Percentiles rank a stretch among this genome's conserved stretches.
Conservation (phyloP, 2,113 vertebrate species). For the Anthoscopus minutus region DNA sequence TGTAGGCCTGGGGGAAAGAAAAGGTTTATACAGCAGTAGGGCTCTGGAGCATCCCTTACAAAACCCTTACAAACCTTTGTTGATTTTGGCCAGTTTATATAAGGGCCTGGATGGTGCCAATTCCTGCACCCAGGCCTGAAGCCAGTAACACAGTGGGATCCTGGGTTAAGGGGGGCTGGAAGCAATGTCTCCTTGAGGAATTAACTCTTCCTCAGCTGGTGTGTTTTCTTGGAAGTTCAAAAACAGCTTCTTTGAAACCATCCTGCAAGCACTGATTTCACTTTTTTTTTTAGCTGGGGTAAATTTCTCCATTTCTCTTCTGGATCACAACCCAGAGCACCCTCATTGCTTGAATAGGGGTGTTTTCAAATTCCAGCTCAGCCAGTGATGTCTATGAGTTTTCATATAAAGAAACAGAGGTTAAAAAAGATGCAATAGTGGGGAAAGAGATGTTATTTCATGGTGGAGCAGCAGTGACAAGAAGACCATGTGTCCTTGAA, state of each 20-base stretch:
- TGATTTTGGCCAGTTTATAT: not conserved
- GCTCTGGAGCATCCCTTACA: not conserved
- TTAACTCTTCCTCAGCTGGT: not conserved
- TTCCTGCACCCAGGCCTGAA: not conserved
- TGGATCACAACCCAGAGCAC: not conserved
- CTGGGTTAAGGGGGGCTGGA: not conserved
- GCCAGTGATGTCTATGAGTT: not conserved
- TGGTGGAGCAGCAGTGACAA: not conserved
- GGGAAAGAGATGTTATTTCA: not conserved
- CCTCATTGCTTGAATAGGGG: not conserved
- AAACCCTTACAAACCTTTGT: not conserved
- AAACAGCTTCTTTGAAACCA: not conserved
- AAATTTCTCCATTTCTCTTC: not conserved
- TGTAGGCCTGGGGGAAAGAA: accelerated
- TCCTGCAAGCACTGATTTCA: not conserved
- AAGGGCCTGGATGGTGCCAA: not conserved
- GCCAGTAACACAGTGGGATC: not conserved
- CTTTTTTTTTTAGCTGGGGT: not conserved
- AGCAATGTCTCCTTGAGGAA: not conserved
- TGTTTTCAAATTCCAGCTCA: not conserved
- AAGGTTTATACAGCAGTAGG: not conserved
- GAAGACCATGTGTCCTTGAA: not conserved
- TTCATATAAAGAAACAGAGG: not conserved
- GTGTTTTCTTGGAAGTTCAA: not conserved
- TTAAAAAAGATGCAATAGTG: not conserved